These are phyloP conservation scores for Elephantulus edwardii DNA, from an alignment of 2,113 vertebrate genomes.

Conservation along the genomic window DNA sequence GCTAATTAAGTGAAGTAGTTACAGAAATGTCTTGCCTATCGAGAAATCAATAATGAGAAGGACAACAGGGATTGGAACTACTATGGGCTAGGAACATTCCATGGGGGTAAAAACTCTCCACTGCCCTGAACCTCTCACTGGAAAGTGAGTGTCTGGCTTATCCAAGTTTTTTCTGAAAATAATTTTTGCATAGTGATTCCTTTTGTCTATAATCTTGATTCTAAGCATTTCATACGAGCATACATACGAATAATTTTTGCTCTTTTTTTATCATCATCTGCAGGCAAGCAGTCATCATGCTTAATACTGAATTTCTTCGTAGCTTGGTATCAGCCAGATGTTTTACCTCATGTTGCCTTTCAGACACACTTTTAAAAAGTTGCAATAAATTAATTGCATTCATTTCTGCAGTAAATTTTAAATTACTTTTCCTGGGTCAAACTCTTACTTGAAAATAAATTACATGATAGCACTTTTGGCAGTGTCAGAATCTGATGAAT, in stretches of 20 bases:
- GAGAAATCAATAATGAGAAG: slow-evolving; percentile 20
- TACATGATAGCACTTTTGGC: neutral
- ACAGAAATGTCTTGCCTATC: neutral
- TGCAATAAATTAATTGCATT: slow-evolving; percentile 10
- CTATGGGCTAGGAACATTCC: too few species aligned
- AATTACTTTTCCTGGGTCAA: slow-evolving; percentile 24
- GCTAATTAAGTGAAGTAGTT: neutral
- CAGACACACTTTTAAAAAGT: slow-evolving; percentile 10
- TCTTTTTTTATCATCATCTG: slow-evolving; percentile 57
- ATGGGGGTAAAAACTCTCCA: neutral
- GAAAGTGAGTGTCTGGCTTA: neutral
- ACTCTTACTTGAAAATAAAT: neutral
- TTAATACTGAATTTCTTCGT: slow-evolving; percentile 37
- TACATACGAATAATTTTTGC: too few species aligned
- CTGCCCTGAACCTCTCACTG: neutral
- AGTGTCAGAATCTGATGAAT: neutral
- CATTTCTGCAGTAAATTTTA: slow-evolving; percentile 7
- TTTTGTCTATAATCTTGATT: slow-evolving; percentile 54
- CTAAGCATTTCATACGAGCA: neutral
- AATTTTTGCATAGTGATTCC: slow-evolving; percentile 14
- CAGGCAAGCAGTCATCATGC: neutral
- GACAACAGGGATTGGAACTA: slow-evolving; percentile 34
- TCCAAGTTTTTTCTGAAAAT: neutral
- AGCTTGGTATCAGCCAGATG: slow-evolving; percentile 23
- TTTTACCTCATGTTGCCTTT: slow-evolving; percentile 21